Conservation (phyloP, 37 sponge, comb jelly and placozoan genomes). For the Geodia barretti region DNA sequence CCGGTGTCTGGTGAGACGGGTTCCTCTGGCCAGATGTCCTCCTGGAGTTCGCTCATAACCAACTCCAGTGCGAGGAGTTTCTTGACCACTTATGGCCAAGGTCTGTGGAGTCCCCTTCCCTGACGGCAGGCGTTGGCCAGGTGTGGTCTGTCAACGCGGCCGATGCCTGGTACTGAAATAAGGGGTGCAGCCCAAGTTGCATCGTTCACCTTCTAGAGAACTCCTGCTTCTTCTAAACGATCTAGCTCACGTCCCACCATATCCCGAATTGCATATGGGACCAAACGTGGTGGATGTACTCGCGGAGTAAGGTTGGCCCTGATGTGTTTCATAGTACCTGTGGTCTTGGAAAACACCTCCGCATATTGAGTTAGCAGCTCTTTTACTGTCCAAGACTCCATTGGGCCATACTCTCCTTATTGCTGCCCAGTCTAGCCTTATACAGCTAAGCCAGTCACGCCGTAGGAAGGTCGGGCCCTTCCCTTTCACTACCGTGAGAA, state of each 20-base stretch:
- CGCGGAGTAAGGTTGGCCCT: not conserved
- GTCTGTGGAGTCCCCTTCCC: too few species aligned
- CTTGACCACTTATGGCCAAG: too few species aligned
- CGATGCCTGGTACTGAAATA: not conserved
- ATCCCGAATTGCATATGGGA: not conserved
- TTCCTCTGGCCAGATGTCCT: not conserved
- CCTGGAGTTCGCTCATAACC: not conserved
- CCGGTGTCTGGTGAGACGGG: not conserved
- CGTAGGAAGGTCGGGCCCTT: slow-evolving; percentile 30
- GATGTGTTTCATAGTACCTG: slow-evolving; percentile 7
- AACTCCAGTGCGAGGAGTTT: too few species aligned
- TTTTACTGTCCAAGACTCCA: not conserved
- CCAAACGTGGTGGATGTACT: not conserved
- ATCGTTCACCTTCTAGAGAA: not conserved
- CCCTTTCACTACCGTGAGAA: slow-evolving; percentile 25
- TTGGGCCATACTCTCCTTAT: slow-evolving; percentile 1
- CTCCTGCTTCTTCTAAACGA: not conserved
- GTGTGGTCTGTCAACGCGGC: too few species aligned
- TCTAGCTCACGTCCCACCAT: not conserved
- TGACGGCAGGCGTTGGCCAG: too few species aligned
- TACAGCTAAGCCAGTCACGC: slow-evolving; percentile 24
- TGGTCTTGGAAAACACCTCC: slow-evolving; percentile 15
- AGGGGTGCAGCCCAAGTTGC: not conserved
- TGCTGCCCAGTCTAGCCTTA: slow-evolving; percentile 23
- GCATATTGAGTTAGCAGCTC: slow-evolving; percentile 16